Evolutionary conservation across 2,797 vertebrate species (phyloP).

Genomic region (Microtus californicus): DNA sequence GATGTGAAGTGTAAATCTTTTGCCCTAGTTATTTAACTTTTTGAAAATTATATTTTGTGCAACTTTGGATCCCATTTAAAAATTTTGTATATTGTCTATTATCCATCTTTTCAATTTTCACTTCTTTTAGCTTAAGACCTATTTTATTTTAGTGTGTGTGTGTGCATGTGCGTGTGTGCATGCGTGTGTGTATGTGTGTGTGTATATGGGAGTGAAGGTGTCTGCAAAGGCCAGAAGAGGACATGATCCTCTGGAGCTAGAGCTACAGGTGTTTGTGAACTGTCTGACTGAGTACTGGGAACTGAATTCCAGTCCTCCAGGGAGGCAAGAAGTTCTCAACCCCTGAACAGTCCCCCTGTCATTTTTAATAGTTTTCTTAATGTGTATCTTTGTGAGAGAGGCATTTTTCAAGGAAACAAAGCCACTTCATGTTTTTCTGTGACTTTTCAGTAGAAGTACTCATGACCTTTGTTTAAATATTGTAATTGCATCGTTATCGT

Average conservation of each 20-base stretch:
- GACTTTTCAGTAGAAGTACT: background rate
- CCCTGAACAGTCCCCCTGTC: no score
- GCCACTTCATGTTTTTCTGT: background rate
- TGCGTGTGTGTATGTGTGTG: background rate
- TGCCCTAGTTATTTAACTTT: background rate
- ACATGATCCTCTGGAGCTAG: background rate
- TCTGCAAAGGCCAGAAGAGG: background rate
- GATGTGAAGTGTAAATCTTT: background rate
- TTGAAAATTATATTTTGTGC: background rate
- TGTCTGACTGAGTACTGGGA: background rate
- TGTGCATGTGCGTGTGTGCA: background rate
- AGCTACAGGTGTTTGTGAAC: background rate
- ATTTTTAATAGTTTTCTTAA: background rate
- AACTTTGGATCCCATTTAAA: background rate
- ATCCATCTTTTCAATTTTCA: background rate
- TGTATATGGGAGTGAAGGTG: background rate
- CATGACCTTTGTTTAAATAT: background rate
- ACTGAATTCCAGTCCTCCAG: background rate
- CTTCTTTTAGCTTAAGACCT: background rate
- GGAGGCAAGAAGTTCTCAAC: background rate
- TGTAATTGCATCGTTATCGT: background rate
- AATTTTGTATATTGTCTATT: background rate
- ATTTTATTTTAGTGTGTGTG: background rate
- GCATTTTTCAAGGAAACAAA: background rate
- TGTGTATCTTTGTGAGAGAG: conserved; percentile 19